Conservation (phyloP, 2,797 vertebrate genomes). For the Muraenolepis orangiensis region DNA sequence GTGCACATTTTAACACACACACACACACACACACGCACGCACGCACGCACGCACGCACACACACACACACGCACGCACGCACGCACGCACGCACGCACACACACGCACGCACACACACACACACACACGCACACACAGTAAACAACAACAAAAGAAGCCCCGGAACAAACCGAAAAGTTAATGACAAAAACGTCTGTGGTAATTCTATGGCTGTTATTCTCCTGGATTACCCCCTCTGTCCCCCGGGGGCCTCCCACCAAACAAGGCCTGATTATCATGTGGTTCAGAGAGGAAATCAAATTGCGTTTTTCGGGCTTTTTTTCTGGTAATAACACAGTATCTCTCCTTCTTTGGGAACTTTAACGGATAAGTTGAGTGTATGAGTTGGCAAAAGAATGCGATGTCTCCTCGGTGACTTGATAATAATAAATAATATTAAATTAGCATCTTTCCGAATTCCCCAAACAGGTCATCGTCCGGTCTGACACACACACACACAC, state of each 20-base stretch:
- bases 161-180: background rate
- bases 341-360: background rate
- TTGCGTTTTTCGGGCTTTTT: background rate
- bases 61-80: too few species aligned
- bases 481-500: background rate
- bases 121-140: background rate
- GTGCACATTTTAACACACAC: too few species aligned
- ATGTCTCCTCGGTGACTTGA: background rate
- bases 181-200: background rate
- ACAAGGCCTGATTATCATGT: background rate
- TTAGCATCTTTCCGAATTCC: background rate
- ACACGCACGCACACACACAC: background rate
- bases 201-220: background rate
- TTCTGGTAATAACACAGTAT: background rate
- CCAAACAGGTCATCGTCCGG: background rate
- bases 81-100: background rate
- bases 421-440: background rate
- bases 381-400: background rate
- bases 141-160: too few species aligned
- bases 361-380: background rate
- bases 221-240: background rate
- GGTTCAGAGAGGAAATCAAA: background rate
- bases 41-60: too few species aligned
- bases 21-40: too few species aligned
- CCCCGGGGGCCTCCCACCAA: background rate